Conservation (phyloP, 2,113 vertebrate genomes). For the Brachirus orientalis region DNA sequence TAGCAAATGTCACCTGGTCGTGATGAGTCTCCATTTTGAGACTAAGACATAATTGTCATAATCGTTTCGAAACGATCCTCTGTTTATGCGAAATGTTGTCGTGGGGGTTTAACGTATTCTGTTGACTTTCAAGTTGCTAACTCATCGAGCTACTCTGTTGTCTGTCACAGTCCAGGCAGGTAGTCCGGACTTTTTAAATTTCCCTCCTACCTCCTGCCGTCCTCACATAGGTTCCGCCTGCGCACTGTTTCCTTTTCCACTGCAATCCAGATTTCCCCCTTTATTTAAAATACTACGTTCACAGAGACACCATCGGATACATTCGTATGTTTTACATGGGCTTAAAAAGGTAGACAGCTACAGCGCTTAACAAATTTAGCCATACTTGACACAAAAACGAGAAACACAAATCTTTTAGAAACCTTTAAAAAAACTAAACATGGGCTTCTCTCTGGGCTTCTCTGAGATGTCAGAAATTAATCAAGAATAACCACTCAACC, state of each 20-base stretch:
- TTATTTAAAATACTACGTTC: too few species aligned
- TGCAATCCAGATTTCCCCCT: background rate
- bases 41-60: rapidly evolving
- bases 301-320: too few species aligned
- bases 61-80: background rate
- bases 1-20: slow-evolving; percentile 62
- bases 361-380: too few species aligned
- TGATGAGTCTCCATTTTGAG: slow-evolving; percentile 60
- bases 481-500: too few species aligned
- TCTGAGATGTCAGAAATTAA: too few species aligned
- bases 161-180: background rate
- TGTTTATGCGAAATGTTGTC: background rate
- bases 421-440: too few species aligned
- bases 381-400: too few species aligned
- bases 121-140: background rate
- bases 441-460: too few species aligned
- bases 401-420: too few species aligned
- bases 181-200: slow-evolving; percentile 75
- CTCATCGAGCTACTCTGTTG: background rate
- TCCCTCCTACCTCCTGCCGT: slow-evolving; percentile 72
- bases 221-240: slow-evolving; percentile 63
- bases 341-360: too few species aligned
- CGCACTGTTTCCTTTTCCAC: background rate
- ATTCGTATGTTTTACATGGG: too few species aligned
- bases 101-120: rapidly evolving